Conservation (phyloP, 2,888 invertebrate species). For the Mesorhabditis spiculigera region DNA sequence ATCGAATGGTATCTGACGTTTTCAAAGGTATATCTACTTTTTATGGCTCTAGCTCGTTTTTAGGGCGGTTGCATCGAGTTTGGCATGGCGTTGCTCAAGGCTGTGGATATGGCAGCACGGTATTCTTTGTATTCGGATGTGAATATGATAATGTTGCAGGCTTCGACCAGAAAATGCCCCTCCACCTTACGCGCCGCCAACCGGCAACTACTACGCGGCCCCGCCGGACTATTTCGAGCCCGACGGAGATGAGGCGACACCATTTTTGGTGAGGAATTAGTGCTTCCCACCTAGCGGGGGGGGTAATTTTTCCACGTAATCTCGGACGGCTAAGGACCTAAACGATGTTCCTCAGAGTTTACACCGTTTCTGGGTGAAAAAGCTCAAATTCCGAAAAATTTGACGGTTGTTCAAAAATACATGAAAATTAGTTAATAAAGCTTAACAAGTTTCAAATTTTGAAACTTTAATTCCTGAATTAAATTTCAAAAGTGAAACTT, state of each 20-base stretch:
- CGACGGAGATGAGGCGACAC: conserved; percentile 17
- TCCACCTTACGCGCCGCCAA: conserved; percentile 55
- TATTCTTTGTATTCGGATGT: neutral
- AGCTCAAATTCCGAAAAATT: too few species aligned
- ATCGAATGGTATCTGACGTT: conserved; percentile 35
- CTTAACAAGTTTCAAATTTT: too few species aligned
- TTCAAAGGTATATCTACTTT: conserved; percentile 15
- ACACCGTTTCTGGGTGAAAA: too few species aligned
- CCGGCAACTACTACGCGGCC: conserved; percentile 50
- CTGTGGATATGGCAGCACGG: conserved; percentile 67
- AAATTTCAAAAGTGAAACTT: too few species aligned
- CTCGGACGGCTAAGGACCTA: too few species aligned
- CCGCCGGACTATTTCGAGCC: conserved; percentile 46
- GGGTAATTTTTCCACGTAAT: too few species aligned
- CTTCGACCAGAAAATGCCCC: conserved; percentile 45
- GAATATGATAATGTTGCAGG: conserved; percentile 10
- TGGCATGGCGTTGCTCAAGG: conserved; percentile 88
- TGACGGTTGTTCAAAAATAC: too few species aligned
- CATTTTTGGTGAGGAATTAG: neutral
- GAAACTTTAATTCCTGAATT: too few species aligned
- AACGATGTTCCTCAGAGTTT: too few species aligned
- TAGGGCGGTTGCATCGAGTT: conserved; percentile 96
- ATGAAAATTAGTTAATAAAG: too few species aligned
- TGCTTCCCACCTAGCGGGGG: too few species aligned
- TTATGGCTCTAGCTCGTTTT: conserved; percentile 63